Evolutionary conservation across 2,888 invertebrate species (phyloP).

Genomic region (Tryphoninae sp.): DNA sequence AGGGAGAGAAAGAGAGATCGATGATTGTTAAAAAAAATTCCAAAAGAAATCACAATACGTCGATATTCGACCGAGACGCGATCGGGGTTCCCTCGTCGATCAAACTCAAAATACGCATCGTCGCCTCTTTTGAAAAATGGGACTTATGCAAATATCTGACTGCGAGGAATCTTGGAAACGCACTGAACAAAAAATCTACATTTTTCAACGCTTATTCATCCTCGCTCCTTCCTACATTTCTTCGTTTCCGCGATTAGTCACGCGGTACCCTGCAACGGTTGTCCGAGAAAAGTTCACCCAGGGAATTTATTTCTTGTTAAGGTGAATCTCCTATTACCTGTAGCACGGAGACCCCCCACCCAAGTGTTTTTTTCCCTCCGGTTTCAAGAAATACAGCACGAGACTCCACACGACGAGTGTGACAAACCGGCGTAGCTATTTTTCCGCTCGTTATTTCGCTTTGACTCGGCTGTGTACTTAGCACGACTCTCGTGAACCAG

Average conservation of each 20-base stretch:
- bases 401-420: slow-evolving; percentile 46
- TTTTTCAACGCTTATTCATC: slow-evolving; percentile 4
- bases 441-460: slow-evolving; percentile 37
- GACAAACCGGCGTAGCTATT: slow-evolving; percentile 39
- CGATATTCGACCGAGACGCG: slow-evolving; percentile 38
- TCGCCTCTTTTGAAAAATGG: slow-evolving; percentile 20
- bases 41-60: background rate
- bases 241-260: slow-evolving; percentile 47
- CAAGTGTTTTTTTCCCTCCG: slow-evolving; percentile 34
- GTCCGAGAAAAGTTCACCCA: background rate
- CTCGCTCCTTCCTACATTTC: background rate
- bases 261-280: slow-evolving; percentile 14
- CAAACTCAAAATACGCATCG: slow-evolving; percentile 67
- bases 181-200: slow-evolving; percentile 51
- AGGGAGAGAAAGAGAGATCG: background rate
- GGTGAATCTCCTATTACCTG: slow-evolving; percentile 42
- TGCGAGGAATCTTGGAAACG: background rate
- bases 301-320: slow-evolving; percentile 11
- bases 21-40: background rate
- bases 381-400: slow-evolving; percentile 29
- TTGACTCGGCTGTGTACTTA: background rate
- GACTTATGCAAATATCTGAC: background rate
- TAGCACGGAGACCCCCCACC: background rate
- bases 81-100: background rate
- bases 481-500: background rate